Evolutionary conservation across 2,797 vertebrate species (phyloP), one percentile per base, ranked within the genome.

Genomic region (Oreochromis grahami): DNA sequence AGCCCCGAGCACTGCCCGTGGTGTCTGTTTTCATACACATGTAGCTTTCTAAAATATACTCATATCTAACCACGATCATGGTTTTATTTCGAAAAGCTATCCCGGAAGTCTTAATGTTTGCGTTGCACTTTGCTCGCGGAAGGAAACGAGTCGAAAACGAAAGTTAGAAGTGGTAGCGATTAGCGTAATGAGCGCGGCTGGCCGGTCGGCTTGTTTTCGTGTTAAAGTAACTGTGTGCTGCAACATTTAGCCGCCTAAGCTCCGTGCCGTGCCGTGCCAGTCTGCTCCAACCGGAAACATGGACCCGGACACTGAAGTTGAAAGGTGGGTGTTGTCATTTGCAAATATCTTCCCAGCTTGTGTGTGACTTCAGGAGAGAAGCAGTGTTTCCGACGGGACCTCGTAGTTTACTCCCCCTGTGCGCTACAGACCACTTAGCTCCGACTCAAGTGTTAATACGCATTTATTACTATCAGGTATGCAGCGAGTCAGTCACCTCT

Each of bases 241-340:
- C 19, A 11, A 32, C 17, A 24, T 36, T 51, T 63, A 19, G 34
- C 32, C 3, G 5, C 13, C 10, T 29, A 3, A 15, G 11, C 10
- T 7, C 26, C 0, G 1, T 8, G 15, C 4, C 2, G 5, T 10
- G 19, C 1, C 6, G 10, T 21, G 15, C 8, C 15, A 24, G 7
- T 2, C 2, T 15, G 12, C 24, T 4, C 11, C 3, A 2, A 4
- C 3, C 21, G 13, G n/a, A 70, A 51, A 29, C 70, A 94, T 94
- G 90, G 88, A 93, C 7, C 29, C 79, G 5, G 92, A 93, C 60
- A 26, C 15, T 8, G 92, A 90, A 29, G 87, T 88, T 12, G 50
- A 86, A 19, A 78, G 91, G 94, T 95, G 14, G 19, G 91, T 85
- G 51, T 34, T 60, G 29, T 10, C 10, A 6, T 82, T 34, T 9